Base-by-base conservation (phyloP, 2,888 invertebrate species). In the Entomobrya proxima region DNA sequence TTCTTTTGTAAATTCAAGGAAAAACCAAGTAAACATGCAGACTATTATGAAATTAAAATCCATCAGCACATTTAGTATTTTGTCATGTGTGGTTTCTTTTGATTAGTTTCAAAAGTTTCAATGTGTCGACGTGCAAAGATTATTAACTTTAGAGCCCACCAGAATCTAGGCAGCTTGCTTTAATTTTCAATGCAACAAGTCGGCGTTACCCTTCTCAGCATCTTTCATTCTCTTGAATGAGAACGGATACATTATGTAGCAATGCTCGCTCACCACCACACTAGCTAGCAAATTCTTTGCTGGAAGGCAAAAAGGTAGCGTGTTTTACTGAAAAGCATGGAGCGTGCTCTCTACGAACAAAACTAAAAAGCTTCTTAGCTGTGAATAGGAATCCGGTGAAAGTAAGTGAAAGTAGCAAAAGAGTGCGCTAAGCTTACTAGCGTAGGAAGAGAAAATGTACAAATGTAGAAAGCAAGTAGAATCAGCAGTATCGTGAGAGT, bases 161-260 rank as follows among this genome's bases (percentile, higher is more conserved):
- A 52, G 11, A 58, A 37, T 27, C 13, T 35, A 58, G 11, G 21
- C 58, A 2, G 30, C 32, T 32, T 58, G 2, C 27, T 5, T 11
- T 5, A 61, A 58, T 27, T 64, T 69, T 37, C 18, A 27, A 44
- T 76, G 84, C 84, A 84, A 84, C 84, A 84, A 84, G 84, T 84
- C 84, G 84, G 78, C 82, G 27, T 58, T 32, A 40, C n/a, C 5
- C 55, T 58, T 18, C 55, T 9, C 67, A 44, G 1, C 24, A 27
- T 44, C 15, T 55, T 40, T 18, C 35, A 18, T 21, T 35, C 35
- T 21, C 18, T 64, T 24, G 47, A 75, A 47, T 35, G 55, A 76
- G 55, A 80, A 30, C 44, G 13, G 74, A 32, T 47, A 24, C n/a
- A n/a, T n/a, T n/a, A 24, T 2, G 40, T 24, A 67, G 18, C 61